Evolutionary conservation across 1,140 invertebrate species (phyloP), one percentile per base, ranked within the genome.

Genomic region (Lepidurus couesii): DNA sequence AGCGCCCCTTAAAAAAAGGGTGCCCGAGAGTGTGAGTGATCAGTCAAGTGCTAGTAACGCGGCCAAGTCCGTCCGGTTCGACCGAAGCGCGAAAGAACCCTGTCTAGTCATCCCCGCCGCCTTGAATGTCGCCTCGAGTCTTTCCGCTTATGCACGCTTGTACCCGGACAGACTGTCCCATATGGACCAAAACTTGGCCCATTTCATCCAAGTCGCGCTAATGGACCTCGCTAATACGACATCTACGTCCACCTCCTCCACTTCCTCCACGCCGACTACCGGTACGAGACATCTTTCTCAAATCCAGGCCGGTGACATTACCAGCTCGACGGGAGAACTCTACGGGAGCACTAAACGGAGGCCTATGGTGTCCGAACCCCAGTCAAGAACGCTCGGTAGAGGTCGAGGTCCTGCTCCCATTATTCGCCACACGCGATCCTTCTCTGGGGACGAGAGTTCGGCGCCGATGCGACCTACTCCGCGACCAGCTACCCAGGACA

Each of bases 101-200:
- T n/a, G 53, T 65, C 21, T 65, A 13, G 53, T 65, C 53, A 13
- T n/a, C 53, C 53, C 53, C 16, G 53, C 53, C 16, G 53, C 53
- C 53, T 65, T 65, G 13, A 65, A 21, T 2, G 53, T 21, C 13
- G 53, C 53, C 53, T n/a, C 53, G 16, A 65, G 53, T 1, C 53
- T 65, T 65, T 65, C 53, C 16, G 53, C 53, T 13, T 65, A 65
- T 65, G 53, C 53, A 65, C 53, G 53, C 53, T 65, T 65, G 53
- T 65, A 65, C 53, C 53, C 53, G 16, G 53, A 65, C 53, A 13
- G 53, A 7, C 21, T 65, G 16, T 13, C 53, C 13, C 16, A 65
- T 21, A 65, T 65, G 53, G 53, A 65, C 53, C 53, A 65, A 65
- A 65, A 65, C 13, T 65, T 65, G 53, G 21, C 53, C 53, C 53